Evolutionary conservation across 2,797 vertebrate genomes (phyloP).

Genomic region (Gila robusta): DNA sequence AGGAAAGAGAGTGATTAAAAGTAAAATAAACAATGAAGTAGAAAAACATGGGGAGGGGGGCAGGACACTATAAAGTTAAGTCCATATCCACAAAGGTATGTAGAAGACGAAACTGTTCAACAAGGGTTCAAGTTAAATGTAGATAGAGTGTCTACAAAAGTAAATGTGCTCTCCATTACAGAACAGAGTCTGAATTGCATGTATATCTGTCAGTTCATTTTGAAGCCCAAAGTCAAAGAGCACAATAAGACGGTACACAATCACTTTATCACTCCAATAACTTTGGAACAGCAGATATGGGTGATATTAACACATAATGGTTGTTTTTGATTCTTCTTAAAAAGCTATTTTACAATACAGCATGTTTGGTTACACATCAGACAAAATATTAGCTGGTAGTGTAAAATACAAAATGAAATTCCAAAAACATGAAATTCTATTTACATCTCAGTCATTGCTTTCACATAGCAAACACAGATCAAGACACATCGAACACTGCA

Average conservation of each 20-base stretch:
- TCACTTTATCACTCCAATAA: not conserved
- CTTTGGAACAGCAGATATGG: not conserved
- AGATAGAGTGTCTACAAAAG: not conserved
- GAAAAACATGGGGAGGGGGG: not conserved
- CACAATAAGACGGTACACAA: not conserved
- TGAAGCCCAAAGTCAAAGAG: not conserved
- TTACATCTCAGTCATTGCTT: slow-evolving; percentile 44
- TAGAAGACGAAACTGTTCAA: not conserved
- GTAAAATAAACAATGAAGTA: not conserved
- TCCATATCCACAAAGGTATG: not conserved
- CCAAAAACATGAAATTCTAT: slow-evolving; percentile 20
- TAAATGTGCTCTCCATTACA: not conserved
- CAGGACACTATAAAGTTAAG: not conserved
- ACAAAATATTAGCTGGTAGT: slow-evolving; percentile 15
- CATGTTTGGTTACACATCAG: not conserved
- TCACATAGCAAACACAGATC: slow-evolving; percentile 1
- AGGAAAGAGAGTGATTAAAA: slow-evolving; percentile 45
- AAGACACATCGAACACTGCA: slow-evolving; percentile 9
- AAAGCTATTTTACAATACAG: slow-evolving; percentile 33
- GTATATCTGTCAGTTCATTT: not conserved
- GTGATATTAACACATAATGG: not conserved
- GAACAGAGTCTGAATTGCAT: slow-evolving; percentile 1
- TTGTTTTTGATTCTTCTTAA: not conserved
- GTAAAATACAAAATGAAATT: slow-evolving; percentile 46
- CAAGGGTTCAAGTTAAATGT: not conserved